These are phyloP conservation scores for Mugil cephalus DNA, from an alignment of 2,113 vertebrate genomes.

Conservation along the genomic window DNA sequence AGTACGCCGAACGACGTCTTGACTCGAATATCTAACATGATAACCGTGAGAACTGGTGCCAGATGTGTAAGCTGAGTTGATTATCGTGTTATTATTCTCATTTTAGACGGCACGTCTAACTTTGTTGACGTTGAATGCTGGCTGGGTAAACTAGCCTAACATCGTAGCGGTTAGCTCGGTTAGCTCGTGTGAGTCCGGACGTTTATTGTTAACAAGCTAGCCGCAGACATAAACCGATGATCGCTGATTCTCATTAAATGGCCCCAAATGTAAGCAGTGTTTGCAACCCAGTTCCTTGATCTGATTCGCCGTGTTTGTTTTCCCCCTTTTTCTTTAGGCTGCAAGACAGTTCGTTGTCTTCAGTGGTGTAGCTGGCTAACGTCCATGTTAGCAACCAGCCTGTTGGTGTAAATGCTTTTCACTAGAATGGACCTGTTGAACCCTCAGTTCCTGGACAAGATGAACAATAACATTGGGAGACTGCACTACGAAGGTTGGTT, in stretches of 20 bases:
- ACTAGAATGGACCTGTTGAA: conserved; percentile 99
- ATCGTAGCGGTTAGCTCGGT: neutral
- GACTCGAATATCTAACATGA: neutral
- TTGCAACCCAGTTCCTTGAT: neutral
- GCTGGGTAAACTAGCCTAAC: neutral
- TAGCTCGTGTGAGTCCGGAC: conserved; percentile 19
- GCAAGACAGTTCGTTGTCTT: conserved; percentile 57
- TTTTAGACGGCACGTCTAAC: no score
- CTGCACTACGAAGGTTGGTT: conserved; percentile 90
- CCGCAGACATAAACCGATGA: neutral
- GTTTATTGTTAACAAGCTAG: neutral
- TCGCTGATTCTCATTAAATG: fast-evolving
- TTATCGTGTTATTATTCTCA: no score
- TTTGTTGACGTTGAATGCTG: neutral
- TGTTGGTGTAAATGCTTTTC: conserved; percentile 91
- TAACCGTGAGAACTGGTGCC: neutral
- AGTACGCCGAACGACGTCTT: conserved; percentile 7
- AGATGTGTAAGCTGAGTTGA: no score
- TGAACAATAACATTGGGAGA: conserved; percentile 97
- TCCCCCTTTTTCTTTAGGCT: conserved; percentile 29
- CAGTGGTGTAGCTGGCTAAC: conserved; percentile 82
- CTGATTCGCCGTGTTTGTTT: neutral
- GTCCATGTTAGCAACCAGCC: conserved; percentile 81
- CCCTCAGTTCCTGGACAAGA: conserved; percentile 97
- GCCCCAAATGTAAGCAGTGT: neutral